Percentiles rank a stretch among this genome's conserved stretches.
Conservation (phyloP, 2,797 vertebrate genomes). For the Gallinago stenura region DNA sequence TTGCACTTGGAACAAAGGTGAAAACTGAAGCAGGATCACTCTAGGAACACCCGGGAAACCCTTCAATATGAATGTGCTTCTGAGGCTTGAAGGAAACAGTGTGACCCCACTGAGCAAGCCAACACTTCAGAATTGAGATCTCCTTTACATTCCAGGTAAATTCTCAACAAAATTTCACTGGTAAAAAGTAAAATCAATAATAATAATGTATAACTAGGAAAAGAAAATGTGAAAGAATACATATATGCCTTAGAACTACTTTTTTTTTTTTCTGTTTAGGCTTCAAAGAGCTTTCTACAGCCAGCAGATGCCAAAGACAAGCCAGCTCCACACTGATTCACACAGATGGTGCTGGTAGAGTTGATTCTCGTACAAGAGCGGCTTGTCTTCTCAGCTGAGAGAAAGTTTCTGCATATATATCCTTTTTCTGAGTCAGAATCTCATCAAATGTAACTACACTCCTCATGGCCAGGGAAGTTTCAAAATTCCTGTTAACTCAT, state of each 20-base stretch:
- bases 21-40: neutral
- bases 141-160: neutral
- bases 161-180: neutral
- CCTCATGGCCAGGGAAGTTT: neutral
- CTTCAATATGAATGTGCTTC: neutral
- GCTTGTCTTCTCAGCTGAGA: conserved; percentile 1
- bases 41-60: neutral
- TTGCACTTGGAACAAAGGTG: neutral
- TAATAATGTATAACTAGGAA: neutral
- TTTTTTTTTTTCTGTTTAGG: neutral
- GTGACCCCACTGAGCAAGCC: neutral
- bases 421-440: neutral
- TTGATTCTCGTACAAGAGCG: neutral
- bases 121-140: neutral
- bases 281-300: conserved; percentile 22
- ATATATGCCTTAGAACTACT: neutral
- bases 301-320: conserved; percentile 35
- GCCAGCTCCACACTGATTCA: neutral
- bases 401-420: neutral
- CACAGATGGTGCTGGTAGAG: conserved; percentile 6
- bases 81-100: neutral
- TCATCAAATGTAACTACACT: neutral
- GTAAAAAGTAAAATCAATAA: neutral
- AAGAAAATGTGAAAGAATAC: neutral
- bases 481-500: neutral